Conservation (phyloP, 2,888 invertebrate species). For the Machimus atricapillus region DNA sequence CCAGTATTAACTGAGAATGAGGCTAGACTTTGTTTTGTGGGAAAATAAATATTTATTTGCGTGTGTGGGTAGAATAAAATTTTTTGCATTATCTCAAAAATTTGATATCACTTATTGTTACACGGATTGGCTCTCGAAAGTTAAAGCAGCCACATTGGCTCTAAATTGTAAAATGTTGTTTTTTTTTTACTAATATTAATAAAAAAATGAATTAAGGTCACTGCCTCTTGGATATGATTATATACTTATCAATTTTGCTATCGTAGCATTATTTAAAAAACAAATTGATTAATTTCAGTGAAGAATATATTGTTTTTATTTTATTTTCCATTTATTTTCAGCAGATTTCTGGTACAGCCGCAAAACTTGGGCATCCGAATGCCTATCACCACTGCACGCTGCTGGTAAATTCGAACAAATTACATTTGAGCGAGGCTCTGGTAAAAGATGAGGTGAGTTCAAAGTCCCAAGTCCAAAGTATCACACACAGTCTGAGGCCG, state of each 20-base stretch:
- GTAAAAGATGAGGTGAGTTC: slow-evolving; percentile 75
- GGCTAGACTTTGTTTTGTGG: background rate
- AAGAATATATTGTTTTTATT: background rate
- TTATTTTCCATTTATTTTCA: slow-evolving; percentile 17
- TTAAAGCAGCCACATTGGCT: background rate
- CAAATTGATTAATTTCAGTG: background rate
- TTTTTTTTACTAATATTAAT: background rate
- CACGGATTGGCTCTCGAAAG: background rate
- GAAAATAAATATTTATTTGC: background rate
- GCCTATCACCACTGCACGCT: slow-evolving; percentile 99
- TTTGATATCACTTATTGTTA: background rate
- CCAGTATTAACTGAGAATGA: background rate
- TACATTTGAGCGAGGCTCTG: slow-evolving; percentile 74
- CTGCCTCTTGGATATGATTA: background rate
- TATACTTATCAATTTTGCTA: background rate
- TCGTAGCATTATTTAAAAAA: background rate
- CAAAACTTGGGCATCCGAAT: slow-evolving; percentile 84
- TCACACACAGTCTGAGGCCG: background rate
- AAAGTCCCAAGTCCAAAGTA: slow-evolving; percentile 4
- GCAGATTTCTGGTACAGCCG: slow-evolving; percentile 95
- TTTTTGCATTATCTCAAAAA: background rate
- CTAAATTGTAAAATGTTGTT: background rate
- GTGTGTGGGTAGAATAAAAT: background rate
- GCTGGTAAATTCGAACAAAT: slow-evolving; percentile 84
- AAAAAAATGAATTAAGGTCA: background rate